Evolutionary conservation across 2,113 vertebrate species (phyloP), one percentile per base, ranked within the genome.

Genomic region (Mystacornis crossleyi): DNA sequence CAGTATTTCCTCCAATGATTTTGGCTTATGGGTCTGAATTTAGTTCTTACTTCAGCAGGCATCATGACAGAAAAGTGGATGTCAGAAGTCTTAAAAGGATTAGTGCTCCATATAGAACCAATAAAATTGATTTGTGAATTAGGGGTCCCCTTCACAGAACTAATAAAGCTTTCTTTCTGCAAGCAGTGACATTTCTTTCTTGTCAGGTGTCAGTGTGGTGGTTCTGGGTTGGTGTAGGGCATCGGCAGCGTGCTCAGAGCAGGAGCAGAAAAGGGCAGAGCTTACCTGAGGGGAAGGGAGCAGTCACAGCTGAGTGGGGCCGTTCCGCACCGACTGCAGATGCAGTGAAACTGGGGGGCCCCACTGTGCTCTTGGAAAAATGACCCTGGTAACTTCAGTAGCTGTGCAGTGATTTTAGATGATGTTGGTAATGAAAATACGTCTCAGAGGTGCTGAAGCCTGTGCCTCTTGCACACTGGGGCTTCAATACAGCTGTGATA

Each of bases 101-200:
- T 95, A 93, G 74, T 78, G 94, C 87, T 91, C 83, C 45, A 55
- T 75, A 81, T 45, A 90, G 48, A 89, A 92, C 81, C 81, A 84
- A 70, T 72, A 85, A 95, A 95, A 96, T 67, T 62, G 94, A 96
- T 96, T 88, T 97, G 91, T 97, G 88, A 97, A 91, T 96, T 91
- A 95, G 91, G 80, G 58, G 36, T n/a, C 54, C 33, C 74, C 50
- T 93, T 83, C 72, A 71, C 66, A 94, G 91, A 86, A 89, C 66
- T 79, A 82, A 93, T 94, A 62, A 92, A 88, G 60, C 80, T 93
- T 94, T 70, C 53, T 86, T 84, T 72, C 73, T 64, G 73, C 33
- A 21, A 82, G 92, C 75, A 92, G 91, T 91, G 95, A 79, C 71
- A 62, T 89, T n/a, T 57, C 62, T 89, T 34, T 70, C 83, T 62